These are phyloP conservation scores for Rhamnusium bicolor DNA, from an alignment of 2,888 invertebrate species.

Conservation along the genomic window DNA sequence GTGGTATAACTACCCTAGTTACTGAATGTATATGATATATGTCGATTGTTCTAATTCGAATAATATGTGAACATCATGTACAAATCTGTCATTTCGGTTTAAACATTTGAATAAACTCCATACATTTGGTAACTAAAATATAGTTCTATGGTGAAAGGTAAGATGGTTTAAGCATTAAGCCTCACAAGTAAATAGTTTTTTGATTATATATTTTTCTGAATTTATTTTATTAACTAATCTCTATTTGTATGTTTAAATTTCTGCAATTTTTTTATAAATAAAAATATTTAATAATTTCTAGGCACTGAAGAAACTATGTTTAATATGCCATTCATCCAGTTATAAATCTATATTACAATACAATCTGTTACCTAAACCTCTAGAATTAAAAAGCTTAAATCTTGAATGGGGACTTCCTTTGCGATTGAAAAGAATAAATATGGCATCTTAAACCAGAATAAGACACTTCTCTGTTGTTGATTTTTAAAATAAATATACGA, in stretches of 20 bases:
- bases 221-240: background rate
- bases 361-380: constrained; percentile 62
- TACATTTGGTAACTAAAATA: no score
- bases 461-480: no score
- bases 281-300: constrained; percentile 52
- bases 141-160: no score
- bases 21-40: no score
- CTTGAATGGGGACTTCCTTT: constrained; percentile 66
- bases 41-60: no score
- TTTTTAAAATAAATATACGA: no score
- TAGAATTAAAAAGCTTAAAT: constrained; percentile 64
- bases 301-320: constrained; percentile 63
- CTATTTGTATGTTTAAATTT: background rate
- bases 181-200: no score
- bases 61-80: no score
- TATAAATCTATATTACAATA: constrained; percentile 59
- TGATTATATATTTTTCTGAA: background rate
- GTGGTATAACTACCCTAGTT: no score
- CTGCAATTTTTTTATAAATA: background rate
- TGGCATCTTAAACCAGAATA: background rate
- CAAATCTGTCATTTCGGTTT: no score
- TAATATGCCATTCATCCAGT: constrained; percentile 58
- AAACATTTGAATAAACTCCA: no score
- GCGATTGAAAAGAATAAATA: background rate
- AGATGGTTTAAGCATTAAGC: no score